Percentiles rank a stretch among this genome's conserved stretches.
Conservation (phyloP, 2,888 invertebrate genomes). For the Polietes domitor region DNA sequence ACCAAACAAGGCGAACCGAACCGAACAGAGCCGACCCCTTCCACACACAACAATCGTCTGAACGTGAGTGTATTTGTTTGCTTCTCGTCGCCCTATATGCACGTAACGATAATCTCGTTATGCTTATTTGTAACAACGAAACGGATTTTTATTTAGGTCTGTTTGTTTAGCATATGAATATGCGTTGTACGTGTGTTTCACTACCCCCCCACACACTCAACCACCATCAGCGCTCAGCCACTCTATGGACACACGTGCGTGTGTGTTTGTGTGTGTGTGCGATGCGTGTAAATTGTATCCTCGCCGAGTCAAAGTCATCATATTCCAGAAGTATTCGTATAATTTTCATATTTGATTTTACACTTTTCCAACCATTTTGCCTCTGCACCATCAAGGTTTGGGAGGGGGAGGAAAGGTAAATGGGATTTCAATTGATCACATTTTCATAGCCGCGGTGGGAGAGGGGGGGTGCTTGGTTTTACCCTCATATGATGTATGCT, state of each 20-base stretch:
- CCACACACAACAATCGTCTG: conserved; percentile 21
- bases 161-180: conserved; percentile 59
- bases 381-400: neutral
- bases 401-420: conserved; percentile 44
- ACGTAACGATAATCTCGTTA: conserved; percentile 60
- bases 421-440: conserved; percentile 64
- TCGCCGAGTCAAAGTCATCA: conserved; percentile 1
- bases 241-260: neutral
- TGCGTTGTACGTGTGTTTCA: conserved; percentile 5
- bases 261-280: neutral
- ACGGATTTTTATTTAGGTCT: conserved; percentile 54
- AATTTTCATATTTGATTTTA: conserved; percentile 60
- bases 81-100: conserved; percentile 4
- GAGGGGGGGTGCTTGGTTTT: neutral
- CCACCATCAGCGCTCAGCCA: neutral
- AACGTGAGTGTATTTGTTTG: neutral
- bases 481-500: neutral
- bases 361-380: conserved; percentile 41
- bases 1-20: neutral
- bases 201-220: neutral
- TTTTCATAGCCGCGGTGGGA: conserved; percentile 19
- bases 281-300: neutral
- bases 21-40: neutral
- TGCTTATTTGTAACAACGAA: conserved; percentile 61
- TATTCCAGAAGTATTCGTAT: conserved; percentile 36